phyloP scores from a whole-genome alignment of 1,140 invertebrate species.

The Notospermus geniculatus region DNA sequence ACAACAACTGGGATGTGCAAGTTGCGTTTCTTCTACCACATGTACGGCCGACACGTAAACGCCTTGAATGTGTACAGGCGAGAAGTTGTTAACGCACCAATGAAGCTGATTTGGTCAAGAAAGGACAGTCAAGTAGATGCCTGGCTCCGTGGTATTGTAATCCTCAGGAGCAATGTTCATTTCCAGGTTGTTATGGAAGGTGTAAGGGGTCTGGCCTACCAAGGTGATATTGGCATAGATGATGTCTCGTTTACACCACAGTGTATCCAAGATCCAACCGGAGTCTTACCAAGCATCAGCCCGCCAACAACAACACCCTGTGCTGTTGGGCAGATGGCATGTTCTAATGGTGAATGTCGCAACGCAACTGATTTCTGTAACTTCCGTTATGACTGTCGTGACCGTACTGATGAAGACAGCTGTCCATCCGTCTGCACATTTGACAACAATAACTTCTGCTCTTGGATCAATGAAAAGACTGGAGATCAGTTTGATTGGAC shows the following conservation, averaged over 20 bases:
- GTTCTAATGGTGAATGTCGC: slow-evolving; percentile 11
- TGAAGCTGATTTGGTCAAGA: slow-evolving; percentile 26
- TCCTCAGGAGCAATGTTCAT: slow-evolving; percentile 20
- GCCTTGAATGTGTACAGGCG: slow-evolving; percentile 22
- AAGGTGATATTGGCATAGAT: slow-evolving; percentile 51
- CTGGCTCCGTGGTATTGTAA: slow-evolving; percentile 24
- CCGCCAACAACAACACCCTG: slow-evolving; percentile 9
- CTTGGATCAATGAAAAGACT: slow-evolving; percentile 10
- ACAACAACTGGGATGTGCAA: slow-evolving; percentile 1
- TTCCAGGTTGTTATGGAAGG: slow-evolving; percentile 48
- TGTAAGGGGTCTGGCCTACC: slow-evolving; percentile 29
- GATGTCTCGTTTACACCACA: slow-evolving; percentile 48
- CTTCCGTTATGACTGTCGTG: slow-evolving; percentile 17
- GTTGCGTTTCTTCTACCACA: slow-evolving; percentile 31
- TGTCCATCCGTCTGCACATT: slow-evolving; percentile 16
- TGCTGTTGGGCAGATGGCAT: slow-evolving; percentile 6
- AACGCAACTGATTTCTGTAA: slow-evolving; percentile 14
- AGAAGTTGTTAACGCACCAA: slow-evolving; percentile 20
- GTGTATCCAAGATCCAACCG: slow-evolving; percentile 27
- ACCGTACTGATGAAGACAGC: slow-evolving; percentile 12
- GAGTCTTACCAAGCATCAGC: slow-evolving; percentile 25
- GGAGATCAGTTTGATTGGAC: slow-evolving; percentile 30
- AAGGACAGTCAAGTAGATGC: slow-evolving; percentile 28
- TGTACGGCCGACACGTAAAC: slow-evolving; percentile 25
- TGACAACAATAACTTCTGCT: slow-evolving; percentile 10